Base-by-base conservation (phyloP, 1,140 invertebrate species). In the Drosophila malerkotliana region DNA sequence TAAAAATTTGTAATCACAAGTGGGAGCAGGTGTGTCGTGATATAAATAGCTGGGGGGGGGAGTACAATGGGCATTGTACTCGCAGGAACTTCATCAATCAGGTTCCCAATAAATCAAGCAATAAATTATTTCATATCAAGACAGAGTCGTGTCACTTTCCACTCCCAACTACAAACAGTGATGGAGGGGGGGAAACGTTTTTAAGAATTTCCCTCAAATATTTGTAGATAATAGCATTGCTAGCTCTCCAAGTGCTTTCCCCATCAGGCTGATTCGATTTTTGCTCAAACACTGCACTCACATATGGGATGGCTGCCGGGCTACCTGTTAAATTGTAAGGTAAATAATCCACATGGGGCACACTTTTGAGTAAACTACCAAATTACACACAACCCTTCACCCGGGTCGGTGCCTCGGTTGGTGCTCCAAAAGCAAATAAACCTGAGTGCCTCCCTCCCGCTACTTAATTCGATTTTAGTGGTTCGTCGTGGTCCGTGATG, bases 41-140 rank as follows among this genome's bases (percentile, higher is more conserved):
- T 52, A 54, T 45, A 18, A 44, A 18, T 39, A 24, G 21, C 28
- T 18, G 10, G 45, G 26, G 51, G 24, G 18, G 18, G 41, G 28
- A 47, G n/a, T n/a, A 12, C 30, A 28, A 9, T 48, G 32, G 9
- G 3, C 15, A 32, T 3, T 3, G 32, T 3, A 32, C 83, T 74
- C 73, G 80, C 56, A 78, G 62, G 64, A 72, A 79, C 71, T 88
- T 79, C 78, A 87, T 87, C 78, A 82, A 81, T 88, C 78, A 87
- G 88, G 55, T 55, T 49, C 59, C 59, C 71, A 59, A 82, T 87
- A 87, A 87, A 82, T 87, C 72, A 87, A 76, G 67, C 21, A 51
- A 82, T 87, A 76, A 87, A 78, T 82, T 78, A 55, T 61, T 72
- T 62, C 49, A 72, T 81, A 88, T 87, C 83, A 69, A 82, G 66